These are phyloP conservation scores for Marmota monax DNA, from an alignment of 2,113 vertebrate species.

Conservation along the genomic window DNA sequence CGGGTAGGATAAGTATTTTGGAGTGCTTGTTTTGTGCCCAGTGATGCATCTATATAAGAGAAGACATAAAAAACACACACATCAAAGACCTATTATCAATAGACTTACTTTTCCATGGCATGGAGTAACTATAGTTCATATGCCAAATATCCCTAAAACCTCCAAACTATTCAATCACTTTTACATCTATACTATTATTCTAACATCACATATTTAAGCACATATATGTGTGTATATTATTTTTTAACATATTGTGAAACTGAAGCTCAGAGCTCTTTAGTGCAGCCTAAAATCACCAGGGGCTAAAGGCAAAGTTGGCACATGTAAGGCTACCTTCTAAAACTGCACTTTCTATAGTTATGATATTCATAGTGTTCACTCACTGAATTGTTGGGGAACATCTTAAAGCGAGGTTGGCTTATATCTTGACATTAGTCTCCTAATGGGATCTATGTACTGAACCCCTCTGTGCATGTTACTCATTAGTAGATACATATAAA, in stretches of 20 bases:
- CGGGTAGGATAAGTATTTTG: not conserved
- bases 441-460: not conserved
- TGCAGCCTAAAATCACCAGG: not conserved
- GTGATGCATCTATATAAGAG: not conserved
- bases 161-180: conserved; percentile 27
- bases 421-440: not conserved
- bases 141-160: not conserved
- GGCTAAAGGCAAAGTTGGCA: not conserved
- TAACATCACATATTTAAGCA: not conserved
- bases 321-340: not conserved
- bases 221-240: not conserved
- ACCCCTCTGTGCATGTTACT: not conserved
- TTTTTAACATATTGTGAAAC: not conserved
- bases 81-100: not conserved
- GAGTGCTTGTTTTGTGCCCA: not conserved
- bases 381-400: not conserved
- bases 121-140: not conserved
- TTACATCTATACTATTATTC: not conserved
- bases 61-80: not conserved
- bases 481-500: not conserved
- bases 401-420: conserved; percentile 24
- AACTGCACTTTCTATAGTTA: not conserved
- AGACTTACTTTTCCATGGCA: not conserved
- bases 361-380: not conserved
- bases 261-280: not conserved